Evolutionary conservation across 2,113 vertebrate species (phyloP).

Genomic region (Menura novaehollandiae): DNA sequence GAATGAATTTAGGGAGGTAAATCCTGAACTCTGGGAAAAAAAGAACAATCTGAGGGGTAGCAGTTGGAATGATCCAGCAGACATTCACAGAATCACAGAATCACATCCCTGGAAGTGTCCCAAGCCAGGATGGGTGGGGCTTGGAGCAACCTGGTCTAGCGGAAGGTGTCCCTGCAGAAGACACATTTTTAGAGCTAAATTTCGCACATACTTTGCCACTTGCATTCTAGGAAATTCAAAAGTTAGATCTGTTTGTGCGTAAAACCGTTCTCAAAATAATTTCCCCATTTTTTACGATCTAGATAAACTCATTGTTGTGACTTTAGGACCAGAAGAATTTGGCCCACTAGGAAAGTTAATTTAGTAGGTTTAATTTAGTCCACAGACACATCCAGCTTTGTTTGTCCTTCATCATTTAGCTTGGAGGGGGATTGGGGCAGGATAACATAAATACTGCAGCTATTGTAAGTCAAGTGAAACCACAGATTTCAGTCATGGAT

Average conservation of each 20-base stretch:
- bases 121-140: not conserved
- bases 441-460: not conserved
- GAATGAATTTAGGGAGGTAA: not conserved
- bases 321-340: not conserved
- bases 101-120: not conserved
- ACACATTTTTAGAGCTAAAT: not conserved
- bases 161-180: not conserved
- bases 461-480: not conserved
- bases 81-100: not conserved
- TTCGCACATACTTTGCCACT: not conserved
- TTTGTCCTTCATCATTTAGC: not conserved
- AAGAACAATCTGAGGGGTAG: not conserved
- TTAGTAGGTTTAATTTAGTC: not conserved
- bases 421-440: not conserved
- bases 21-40: not conserved
- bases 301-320: not conserved
- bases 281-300: not conserved
- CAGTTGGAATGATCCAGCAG: not conserved
- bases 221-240: not conserved
- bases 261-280: not conserved
- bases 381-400: not conserved
- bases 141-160: not conserved
- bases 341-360: not conserved
- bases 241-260: fast-evolving
- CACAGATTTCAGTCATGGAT: not conserved